Conservation (phyloP, 2,888 invertebrate species). For the Rhimphoctona megacephalus region DNA sequence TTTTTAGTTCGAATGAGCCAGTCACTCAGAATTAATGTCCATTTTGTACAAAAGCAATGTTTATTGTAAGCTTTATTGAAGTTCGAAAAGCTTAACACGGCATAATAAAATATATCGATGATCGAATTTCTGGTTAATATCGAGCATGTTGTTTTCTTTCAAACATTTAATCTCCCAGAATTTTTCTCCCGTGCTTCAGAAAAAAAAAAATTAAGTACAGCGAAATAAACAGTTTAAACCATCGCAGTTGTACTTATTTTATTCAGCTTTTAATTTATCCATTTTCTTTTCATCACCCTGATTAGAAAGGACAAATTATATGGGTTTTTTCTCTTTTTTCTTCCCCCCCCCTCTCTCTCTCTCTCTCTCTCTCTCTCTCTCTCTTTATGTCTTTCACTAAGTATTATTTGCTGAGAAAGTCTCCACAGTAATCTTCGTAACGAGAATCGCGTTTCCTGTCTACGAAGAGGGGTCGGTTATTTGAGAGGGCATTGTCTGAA, state of each 20-base stretch:
- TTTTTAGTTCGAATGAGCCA: neutral
- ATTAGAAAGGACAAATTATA: constrained; percentile 14
- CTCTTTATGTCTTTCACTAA: neutral
- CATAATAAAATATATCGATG: neutral
- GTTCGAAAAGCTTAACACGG: neutral
- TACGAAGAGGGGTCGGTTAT: constrained; percentile 3
- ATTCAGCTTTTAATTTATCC: neutral
- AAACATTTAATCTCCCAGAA: neutral
- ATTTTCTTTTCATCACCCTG: neutral
- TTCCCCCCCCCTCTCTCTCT: neutral
- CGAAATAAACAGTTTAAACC: neutral
- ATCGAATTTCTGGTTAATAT: neutral
- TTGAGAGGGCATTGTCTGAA: constrained; percentile 26
- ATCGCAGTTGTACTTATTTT: neutral
- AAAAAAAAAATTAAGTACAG: neutral
- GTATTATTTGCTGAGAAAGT: constrained; percentile 29
- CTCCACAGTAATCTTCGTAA: constrained; percentile 53
- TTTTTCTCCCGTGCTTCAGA: neutral
- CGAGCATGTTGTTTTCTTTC: neutral
- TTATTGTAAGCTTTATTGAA: neutral
- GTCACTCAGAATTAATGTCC: constrained; percentile 15
- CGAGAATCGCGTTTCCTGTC: constrained; percentile 55
- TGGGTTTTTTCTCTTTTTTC: neutral
- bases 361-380: neutral
- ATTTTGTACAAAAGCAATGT: neutral